Evolutionary conservation across 1,140 invertebrate genomes (phyloP).

Genomic region (Xylocopa sonorina): DNA sequence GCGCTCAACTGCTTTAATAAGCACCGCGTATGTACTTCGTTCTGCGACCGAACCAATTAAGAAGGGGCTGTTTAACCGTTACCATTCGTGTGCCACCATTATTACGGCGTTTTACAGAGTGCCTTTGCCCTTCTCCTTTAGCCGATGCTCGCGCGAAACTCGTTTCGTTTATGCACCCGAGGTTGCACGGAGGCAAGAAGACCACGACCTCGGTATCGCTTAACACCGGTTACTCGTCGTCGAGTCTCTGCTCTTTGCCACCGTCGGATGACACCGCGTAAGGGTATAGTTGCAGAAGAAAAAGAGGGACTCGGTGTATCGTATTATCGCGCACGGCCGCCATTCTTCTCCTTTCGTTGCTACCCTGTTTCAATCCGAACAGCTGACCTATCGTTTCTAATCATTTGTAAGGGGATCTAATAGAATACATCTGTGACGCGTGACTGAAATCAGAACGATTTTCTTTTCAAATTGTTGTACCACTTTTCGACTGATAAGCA

Average conservation of each 20-base stretch:
- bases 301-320: conserved; percentile 25
- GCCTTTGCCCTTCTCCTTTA: conserved; percentile 4
- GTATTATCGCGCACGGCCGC: not conserved
- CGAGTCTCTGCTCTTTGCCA: conserved; percentile 9
- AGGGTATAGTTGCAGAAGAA: conserved; percentile 41
- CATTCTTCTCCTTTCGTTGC: not conserved
- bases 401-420: too few species aligned
- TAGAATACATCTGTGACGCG: too few species aligned
- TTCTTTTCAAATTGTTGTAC: too few species aligned
- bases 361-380: too few species aligned
- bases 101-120: too few species aligned
- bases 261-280: conserved; percentile 41
- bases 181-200: conserved; percentile 33
- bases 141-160: conserved; percentile 40
- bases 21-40: not conserved
- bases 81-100: too few species aligned
- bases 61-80: too few species aligned
- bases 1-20: not conserved
- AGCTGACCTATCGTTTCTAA: too few species aligned
- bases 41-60: too few species aligned
- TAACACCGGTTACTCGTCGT: conserved; percentile 57
- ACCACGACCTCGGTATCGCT: conserved; percentile 64
- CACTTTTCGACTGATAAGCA: too few species aligned
- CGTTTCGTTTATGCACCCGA: conserved; percentile 57
- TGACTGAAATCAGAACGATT: too few species aligned